phyloP scores from a whole-genome alignment of 2,888 invertebrate genomes.

The Parelbella ahira region DNA sequence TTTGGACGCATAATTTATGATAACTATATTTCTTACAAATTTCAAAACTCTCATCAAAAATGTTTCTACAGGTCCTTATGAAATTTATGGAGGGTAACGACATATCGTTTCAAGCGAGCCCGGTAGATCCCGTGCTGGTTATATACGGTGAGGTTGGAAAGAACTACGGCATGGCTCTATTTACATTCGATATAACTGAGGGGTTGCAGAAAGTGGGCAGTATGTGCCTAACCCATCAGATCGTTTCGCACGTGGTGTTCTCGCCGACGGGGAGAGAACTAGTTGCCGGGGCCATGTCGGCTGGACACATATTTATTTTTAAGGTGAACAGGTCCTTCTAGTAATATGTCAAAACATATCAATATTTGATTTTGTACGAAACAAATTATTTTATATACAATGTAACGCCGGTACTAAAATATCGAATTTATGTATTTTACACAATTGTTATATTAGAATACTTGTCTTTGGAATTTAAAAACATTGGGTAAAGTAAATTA shows the following conservation, averaged over 20 bases:
- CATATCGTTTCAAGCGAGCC: constrained; percentile 55
- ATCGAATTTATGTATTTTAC: no score
- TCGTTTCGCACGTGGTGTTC: constrained; percentile 58
- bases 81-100: constrained; percentile 50
- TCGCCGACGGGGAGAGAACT: constrained; percentile 55
- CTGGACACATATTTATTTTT: constrained; percentile 67
- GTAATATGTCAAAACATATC: no score
- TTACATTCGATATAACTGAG: constrained; percentile 31
- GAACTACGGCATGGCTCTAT: constrained; percentile 57
- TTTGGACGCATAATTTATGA: not conserved
- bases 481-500: no score
- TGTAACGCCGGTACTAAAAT: no score
- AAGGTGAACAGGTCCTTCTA: constrained; percentile 34
- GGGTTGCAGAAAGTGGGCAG: constrained; percentile 34
- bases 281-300: constrained; percentile 62
- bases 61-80: constrained; percentile 44
- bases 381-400: no score
- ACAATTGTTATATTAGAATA: no score
- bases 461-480: no score
- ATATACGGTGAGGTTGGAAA: constrained; percentile 49
- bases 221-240: constrained; percentile 64
- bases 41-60: not conserved
- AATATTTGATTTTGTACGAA: no score
- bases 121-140: constrained; percentile 53
- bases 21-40: not conserved